phyloP scores from a whole-genome alignment of 1,140 invertebrate genomes.

The Daktulosphaira vitifoliae region DNA sequence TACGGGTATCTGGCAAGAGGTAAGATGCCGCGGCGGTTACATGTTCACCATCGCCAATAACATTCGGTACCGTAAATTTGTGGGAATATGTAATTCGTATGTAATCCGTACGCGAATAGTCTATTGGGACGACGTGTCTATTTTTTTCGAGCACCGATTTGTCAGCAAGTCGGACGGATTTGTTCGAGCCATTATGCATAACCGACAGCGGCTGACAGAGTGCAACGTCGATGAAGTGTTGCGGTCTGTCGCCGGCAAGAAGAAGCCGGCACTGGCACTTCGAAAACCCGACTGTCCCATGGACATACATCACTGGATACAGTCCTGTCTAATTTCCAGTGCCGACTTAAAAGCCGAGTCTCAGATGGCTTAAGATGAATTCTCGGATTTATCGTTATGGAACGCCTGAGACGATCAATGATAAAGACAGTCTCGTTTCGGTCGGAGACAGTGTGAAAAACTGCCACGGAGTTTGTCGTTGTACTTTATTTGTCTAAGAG shows the following conservation, averaged over 20 bases:
- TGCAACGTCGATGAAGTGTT: conserved; percentile 55
- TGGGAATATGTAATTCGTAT: conserved; percentile 64
- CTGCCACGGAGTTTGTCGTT: too few species aligned
- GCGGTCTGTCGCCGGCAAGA: conserved; percentile 41
- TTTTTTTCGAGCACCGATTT: conserved; percentile 81
- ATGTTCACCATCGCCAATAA: conserved; percentile 70
- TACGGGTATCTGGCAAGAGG: conserved; percentile 60
- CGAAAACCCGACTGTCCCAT: conserved; percentile 51
- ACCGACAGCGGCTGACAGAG: conserved; percentile 62
- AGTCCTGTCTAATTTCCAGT: conserved; percentile 60
- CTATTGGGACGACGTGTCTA: conserved; percentile 74
- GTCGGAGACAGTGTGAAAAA: too few species aligned
- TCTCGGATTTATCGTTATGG: too few species aligned
- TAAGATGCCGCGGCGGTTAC: conserved; percentile 57
- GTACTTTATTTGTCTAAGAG: too few species aligned
- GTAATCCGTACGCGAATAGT: conserved; percentile 59
- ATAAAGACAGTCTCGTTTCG: too few species aligned
- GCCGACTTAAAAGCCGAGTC: conserved; percentile 48
- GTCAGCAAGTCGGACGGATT: conserved; percentile 65
- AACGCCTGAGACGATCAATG: too few species aligned
- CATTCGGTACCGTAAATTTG: conserved; percentile 68
- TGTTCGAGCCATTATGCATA: conserved; percentile 68
- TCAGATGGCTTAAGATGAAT: conserved; percentile 22
- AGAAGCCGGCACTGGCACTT: conserved; percentile 37
- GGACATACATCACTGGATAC: conserved; percentile 56